These are phyloP conservation scores for Micropoecilia bifurca DNA, from an alignment of 2,797 vertebrate genomes.

Conservation along the genomic window DNA sequence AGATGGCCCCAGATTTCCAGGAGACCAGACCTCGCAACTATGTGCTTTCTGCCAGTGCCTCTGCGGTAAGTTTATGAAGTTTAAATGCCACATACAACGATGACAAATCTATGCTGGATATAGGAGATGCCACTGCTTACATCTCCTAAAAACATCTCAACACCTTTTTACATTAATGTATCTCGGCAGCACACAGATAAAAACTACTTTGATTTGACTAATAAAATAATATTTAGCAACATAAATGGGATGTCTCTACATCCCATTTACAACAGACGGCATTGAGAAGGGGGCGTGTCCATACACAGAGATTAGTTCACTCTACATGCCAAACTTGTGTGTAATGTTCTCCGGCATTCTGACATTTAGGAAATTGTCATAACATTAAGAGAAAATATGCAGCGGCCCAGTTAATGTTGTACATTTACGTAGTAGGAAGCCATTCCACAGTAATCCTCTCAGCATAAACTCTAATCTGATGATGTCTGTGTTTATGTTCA, in stretches of 20 bases:
- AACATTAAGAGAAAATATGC: neutral
- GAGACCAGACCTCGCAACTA: conserved; percentile 98
- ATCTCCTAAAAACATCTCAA: neutral
- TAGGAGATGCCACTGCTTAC: neutral
- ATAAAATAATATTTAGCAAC: too few relatives aligned
- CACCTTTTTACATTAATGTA: too few relatives aligned
- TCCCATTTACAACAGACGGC: too few relatives aligned
- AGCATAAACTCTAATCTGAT: neutral
- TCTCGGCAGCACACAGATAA: too few relatives aligned
- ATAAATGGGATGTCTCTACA: neutral
- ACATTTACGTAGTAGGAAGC: neutral
- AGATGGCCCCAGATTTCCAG: conserved; percentile 95
- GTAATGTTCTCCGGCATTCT: conserved; percentile 7
- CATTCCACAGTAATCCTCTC: neutral
- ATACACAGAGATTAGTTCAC: neutral
- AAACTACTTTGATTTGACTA: too few relatives aligned
- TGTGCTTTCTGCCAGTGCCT: conserved; percentile 95
- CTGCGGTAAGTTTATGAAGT: conserved; percentile 86
- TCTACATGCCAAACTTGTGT: conserved; percentile 16
- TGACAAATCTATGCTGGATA: neutral
- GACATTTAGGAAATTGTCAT: neutral
- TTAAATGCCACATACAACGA: neutral
- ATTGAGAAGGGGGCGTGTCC: conserved; percentile 1
- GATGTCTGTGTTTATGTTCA: neutral
- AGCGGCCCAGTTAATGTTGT: neutral